These are phyloP conservation scores for Salticus scenicus DNA, from an alignment of 2,888 invertebrate species.

Conservation along the genomic window DNA sequence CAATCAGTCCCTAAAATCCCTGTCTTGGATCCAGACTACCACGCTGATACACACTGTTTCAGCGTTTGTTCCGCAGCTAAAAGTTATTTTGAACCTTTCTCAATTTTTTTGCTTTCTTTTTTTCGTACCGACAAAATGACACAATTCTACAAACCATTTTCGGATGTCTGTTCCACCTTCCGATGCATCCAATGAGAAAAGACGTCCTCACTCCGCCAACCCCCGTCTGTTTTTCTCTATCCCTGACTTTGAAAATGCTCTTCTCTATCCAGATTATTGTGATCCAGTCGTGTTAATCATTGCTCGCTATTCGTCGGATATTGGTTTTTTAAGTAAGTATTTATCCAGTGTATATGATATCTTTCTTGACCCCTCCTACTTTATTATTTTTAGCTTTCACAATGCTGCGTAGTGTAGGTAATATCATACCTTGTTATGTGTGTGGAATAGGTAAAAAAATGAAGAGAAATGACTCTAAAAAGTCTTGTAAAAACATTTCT, in stretches of 20 bases:
- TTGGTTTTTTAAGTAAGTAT: slow-evolving; percentile 54
- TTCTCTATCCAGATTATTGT: slow-evolving; percentile 39
- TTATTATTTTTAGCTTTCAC: neutral
- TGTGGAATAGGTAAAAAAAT: too few species aligned
- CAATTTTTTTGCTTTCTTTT: slow-evolving; percentile 52
- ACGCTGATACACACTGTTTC: slow-evolving; percentile 7
- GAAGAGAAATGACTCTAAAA: too few species aligned
- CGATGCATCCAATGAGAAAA: slow-evolving; percentile 41
- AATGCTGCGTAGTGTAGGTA: too few species aligned
- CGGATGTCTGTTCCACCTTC: slow-evolving; percentile 47
- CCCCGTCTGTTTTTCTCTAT: slow-evolving; percentile 7
- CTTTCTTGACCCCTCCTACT: neutral
- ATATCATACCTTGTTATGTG: too few species aligned
- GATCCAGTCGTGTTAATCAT: slow-evolving; percentile 33
- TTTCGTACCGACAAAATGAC: slow-evolving; percentile 41
- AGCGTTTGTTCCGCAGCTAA: slow-evolving; percentile 25
- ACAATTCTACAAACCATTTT: slow-evolving; percentile 61
- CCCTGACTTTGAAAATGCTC: slow-evolving; percentile 12
- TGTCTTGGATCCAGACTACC: neutral
- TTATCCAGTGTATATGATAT: neutral
- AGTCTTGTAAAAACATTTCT: too few species aligned
- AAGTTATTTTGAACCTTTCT: slow-evolving; percentile 61
- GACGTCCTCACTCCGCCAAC: slow-evolving; percentile 2
- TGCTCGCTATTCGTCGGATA: slow-evolving; percentile 36
- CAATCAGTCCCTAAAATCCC: neutral